Base-by-base conservation (phyloP, 2,888 invertebrate species). In the Aporophyla lueneburgensis region DNA sequence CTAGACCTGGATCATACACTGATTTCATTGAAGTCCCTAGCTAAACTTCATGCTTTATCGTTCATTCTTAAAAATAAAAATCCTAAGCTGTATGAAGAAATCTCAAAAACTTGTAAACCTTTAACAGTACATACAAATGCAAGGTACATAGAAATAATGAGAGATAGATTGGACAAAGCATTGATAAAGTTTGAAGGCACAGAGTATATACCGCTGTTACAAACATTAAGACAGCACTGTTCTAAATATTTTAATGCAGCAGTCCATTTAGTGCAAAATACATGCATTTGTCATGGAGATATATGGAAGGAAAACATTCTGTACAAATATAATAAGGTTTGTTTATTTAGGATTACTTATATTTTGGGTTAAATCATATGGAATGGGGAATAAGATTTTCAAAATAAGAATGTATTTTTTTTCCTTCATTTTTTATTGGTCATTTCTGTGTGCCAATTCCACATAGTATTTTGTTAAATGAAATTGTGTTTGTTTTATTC, bases 301-400 rank as follows among this genome's bases (percentile, higher is more conserved):
- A 93, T 96, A 56, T 96, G 96, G 96, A 96, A 96, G 86, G 96
- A 96, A 88, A 96, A 96, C 81, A 92, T 96, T 72, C 87, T 96
- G 33, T 96, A 91, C 88, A 93, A 94, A 86, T 96, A 96, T 91
- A 84, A 96, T 91, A 84, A 94, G 93, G 96, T 95, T 72, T 71
- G 68, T 76, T 73, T 78, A 62, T 5, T 59, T 71, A 73, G 14
- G 53, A 59, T 53, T 24, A 63, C 62, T 84, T 76, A 82, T 88
- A 59, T 19, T 68, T 65, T 51, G 40, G 19, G 16, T 53, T 58
- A n/a, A 46, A 10, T 33, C 27, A 40, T 4, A 46, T 46, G 27
- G 2, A 59, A 21, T 46, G 7, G 19, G 10, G 3, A 71, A 71
- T 46, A 6, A 24, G 33, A 51, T 1, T 24, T 61, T 68, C 7